phyloP scores from a whole-genome alignment of 2,888 invertebrate species.

The Idaea straminata region DNA sequence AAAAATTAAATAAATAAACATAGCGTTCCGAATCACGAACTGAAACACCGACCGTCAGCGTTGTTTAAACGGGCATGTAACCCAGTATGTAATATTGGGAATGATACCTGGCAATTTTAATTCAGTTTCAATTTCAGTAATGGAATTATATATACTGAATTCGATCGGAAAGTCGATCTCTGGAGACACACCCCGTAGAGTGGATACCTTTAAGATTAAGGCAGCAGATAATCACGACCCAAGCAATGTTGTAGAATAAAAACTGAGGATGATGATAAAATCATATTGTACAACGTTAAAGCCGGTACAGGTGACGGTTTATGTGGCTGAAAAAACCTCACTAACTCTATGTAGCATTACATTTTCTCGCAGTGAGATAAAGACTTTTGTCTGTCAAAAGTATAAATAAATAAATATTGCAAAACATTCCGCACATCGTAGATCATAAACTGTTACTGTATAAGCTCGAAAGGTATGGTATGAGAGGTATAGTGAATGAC shows the following conservation, averaged over 20 bases:
- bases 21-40: too few relatives aligned
- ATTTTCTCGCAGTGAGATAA: too few relatives aligned
- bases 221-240: background rate
- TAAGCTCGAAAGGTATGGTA: too few relatives aligned
- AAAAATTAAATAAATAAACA: too few relatives aligned
- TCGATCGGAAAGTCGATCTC: background rate
- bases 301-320: too few relatives aligned
- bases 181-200: background rate
- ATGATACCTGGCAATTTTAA: conserved; percentile 18
- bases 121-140: conserved; percentile 26
- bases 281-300: too few relatives aligned
- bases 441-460: too few relatives aligned
- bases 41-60: too few relatives aligned
- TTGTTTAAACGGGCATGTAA: background rate
- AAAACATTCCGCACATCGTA: conserved; percentile 12
- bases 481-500: too few relatives aligned
- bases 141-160: conserved; percentile 22
- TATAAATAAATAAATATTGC: background rate
- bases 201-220: background rate
- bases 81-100: background rate
- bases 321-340: too few relatives aligned
- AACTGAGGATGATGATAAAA: background rate
- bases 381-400: too few relatives aligned
- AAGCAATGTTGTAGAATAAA: background rate
- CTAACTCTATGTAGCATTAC: too few relatives aligned